Conservation (phyloP, 2,797 vertebrate genomes). For the Falco cherrug region DNA sequence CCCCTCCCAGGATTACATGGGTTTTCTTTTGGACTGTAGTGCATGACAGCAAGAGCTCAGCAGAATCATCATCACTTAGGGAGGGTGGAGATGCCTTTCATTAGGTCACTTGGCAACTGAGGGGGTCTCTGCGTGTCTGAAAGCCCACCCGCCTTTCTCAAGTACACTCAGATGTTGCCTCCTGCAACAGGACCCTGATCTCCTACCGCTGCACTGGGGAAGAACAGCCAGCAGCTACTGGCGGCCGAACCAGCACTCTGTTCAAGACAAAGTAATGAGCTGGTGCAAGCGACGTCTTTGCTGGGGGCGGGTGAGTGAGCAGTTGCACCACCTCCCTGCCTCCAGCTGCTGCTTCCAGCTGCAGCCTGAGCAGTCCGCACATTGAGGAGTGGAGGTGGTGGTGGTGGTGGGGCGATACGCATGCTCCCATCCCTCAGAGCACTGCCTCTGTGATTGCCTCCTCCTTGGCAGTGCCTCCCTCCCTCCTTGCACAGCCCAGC, state of each 20-base stretch:
- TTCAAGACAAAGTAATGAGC: neutral
- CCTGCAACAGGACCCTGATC: too few relatives aligned
- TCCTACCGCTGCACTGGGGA: too few relatives aligned
- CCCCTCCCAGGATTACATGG: neutral
- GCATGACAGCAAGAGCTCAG: neutral
- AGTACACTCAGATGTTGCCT: neutral
- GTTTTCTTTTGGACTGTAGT: neutral
- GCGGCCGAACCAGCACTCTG: accelerated
- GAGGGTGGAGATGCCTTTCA: neutral
- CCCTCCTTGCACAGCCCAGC: neutral
- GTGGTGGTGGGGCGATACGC: accelerated
- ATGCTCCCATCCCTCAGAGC: accelerated
- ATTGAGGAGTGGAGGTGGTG: neutral
- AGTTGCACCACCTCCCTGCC: neutral
- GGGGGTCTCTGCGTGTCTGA: too few relatives aligned
- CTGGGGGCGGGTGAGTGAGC: too few relatives aligned
- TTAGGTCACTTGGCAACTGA: too few relatives aligned
- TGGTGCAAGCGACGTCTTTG: neutral
- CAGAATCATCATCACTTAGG: neutral
- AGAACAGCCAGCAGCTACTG: neutral
- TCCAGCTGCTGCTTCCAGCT: neutral
- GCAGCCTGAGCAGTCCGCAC: neutral
- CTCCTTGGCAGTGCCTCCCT: neutral
- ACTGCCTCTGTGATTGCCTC: accelerated
- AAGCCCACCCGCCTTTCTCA: neutral